These are phyloP conservation scores for Sceloporus undulatus DNA, from an alignment of 2,113 vertebrate species.

Conservation along the genomic window DNA sequence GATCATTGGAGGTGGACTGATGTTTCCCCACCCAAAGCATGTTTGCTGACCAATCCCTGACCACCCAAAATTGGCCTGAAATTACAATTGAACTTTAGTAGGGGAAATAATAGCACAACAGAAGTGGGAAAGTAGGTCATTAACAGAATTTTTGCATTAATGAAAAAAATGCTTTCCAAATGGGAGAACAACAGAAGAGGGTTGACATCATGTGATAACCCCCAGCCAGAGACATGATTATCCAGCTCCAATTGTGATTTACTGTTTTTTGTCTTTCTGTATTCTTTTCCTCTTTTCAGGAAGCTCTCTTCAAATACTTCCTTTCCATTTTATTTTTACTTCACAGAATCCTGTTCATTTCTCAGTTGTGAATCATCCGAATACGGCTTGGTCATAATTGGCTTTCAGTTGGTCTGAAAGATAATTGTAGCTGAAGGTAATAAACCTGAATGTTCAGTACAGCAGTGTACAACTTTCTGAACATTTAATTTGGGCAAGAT, in stretches of 20 bases:
- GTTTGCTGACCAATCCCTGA: too few species aligned
- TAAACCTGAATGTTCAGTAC: not conserved
- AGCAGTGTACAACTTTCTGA: not conserved
- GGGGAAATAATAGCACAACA: too few species aligned
- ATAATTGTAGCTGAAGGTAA: not conserved
- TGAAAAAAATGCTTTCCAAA: too few species aligned
- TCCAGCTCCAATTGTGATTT: not conserved
- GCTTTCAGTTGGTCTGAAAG: not conserved
- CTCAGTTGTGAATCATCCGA: not conserved
- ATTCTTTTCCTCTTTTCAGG: fast-evolving
- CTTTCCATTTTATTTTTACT: not conserved
- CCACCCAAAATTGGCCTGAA: too few species aligned
- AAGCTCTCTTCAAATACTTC: constrained; percentile 1
- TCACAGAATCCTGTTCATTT: constrained; percentile 8
- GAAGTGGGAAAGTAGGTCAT: too few species aligned
- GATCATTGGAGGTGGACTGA: too few species aligned
- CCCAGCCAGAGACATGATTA: not conserved
- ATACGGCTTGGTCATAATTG: not conserved
- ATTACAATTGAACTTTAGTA: too few species aligned
- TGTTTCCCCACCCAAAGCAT: too few species aligned
- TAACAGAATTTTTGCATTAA: too few species aligned
- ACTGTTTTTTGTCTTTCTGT: not conserved
- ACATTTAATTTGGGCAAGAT: not conserved
- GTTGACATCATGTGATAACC: too few species aligned
- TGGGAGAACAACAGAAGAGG: too few species aligned